Percentiles rank a stretch among this genome's conserved stretches.
Evolutionary conservation across 1,140 invertebrate genomes (phyloP).

Genomic region (Brachionus plicatilis): DNA sequence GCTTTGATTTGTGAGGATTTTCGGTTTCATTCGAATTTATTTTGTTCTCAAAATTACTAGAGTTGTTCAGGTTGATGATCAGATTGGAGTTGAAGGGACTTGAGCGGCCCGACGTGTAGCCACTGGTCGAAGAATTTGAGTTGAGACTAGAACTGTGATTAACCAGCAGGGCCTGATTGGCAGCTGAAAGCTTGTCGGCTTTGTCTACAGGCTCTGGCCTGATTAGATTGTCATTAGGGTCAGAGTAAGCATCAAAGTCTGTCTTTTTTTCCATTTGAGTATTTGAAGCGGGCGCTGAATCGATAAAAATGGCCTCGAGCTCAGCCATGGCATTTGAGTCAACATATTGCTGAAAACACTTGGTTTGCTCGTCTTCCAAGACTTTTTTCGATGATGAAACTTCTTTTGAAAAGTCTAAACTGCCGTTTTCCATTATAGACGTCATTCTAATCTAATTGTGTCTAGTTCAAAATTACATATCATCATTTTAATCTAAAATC

Average conservation of each 20-base stretch:
- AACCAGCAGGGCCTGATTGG: neutral
- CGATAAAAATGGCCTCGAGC: neutral
- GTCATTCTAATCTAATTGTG: neutral
- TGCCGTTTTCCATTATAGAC: neutral
- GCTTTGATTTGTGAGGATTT: neutral
- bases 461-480: neutral
- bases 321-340: slow-evolving; percentile 10
- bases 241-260: neutral
- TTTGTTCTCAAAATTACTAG: neutral
- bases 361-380: neutral
- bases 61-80: neutral
- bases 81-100: neutral
- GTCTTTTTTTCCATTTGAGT: neutral
- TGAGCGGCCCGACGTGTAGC: slow-evolving; percentile 1
- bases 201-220: neutral
- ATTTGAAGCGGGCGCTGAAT: neutral
- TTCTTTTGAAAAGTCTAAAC: neutral
- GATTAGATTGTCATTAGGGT: neutral
- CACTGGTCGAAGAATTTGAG: slow-evolving; percentile 16
- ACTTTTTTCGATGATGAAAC: neutral
- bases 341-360: neutral
- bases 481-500: neutral
- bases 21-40: neutral
- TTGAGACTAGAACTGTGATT: slow-evolving; percentile 32
- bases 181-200: neutral